Conservation (phyloP, 2,113 vertebrate species). For the Beaufortia kweichowensis region DNA sequence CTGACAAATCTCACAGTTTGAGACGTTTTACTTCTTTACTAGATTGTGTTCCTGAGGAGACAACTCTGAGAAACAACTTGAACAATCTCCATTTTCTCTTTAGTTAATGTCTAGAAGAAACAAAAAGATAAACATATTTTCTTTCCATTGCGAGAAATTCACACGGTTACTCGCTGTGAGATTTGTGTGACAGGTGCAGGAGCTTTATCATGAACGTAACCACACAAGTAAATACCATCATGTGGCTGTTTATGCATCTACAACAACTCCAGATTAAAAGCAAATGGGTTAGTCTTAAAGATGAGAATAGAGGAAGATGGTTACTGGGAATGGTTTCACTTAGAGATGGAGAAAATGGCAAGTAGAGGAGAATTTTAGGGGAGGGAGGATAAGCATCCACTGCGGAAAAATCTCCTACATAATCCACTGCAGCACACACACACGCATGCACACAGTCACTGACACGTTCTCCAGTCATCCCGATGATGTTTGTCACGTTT, state of each 20-base stretch:
- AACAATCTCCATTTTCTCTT: too few relatives aligned
- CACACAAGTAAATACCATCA: not conserved
- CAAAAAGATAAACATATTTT: too few relatives aligned
- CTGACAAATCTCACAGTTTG: too few relatives aligned
- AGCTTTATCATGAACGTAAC: not conserved
- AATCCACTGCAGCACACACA: constrained; percentile 26
- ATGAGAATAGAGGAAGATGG: not conserved
- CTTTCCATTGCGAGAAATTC: not conserved
- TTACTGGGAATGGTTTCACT: not conserved
- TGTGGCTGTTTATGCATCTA: not conserved
- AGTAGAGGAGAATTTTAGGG: not conserved
- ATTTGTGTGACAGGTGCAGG: not conserved
- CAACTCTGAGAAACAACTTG: too few relatives aligned
- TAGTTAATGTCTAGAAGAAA: too few relatives aligned
- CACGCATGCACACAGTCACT: constrained; percentile 32
- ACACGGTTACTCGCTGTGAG: constrained; percentile 16
- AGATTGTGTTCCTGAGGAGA: too few relatives aligned
- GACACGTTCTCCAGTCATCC: constrained; percentile 59
- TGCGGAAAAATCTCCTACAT: not conserved
- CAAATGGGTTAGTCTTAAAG: not conserved
- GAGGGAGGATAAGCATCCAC: not conserved
- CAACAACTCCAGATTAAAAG: constrained; percentile 6
- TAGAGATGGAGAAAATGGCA: not conserved
- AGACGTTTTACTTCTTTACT: too few relatives aligned
- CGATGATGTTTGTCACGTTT: constrained; percentile 56